phyloP scores from a whole-genome alignment of 2,113 vertebrate genomes.

The Himantopus leucocephalus region DNA sequence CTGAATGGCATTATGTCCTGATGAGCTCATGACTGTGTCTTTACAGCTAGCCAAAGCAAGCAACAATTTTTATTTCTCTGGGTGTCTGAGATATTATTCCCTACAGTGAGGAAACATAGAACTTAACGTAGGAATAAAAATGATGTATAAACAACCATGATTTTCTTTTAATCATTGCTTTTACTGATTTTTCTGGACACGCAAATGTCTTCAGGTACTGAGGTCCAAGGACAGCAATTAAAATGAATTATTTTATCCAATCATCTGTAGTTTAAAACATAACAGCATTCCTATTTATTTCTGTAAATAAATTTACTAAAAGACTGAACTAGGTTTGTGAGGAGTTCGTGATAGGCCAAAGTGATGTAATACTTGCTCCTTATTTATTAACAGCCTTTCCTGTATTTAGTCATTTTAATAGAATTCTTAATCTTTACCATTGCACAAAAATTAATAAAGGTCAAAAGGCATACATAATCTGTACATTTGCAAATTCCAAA shows the following conservation, averaged over 20 bases:
- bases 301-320: neutral
- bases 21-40: neutral
- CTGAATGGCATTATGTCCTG: constrained; percentile 35
- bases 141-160: neutral
- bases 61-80: neutral
- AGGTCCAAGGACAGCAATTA: neutral
- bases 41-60: constrained; percentile 31
- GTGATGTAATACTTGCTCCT: neutral
- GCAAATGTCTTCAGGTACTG: neutral
- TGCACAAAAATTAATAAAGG: neutral
- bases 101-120: neutral
- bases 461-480: neutral
- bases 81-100: neutral
- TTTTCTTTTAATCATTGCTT: neutral
- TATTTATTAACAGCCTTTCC: neutral
- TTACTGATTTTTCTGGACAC: neutral
- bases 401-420: neutral
- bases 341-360: neutral
- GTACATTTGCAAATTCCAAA: neutral
- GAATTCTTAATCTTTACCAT: neutral
- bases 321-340: neutral
- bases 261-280: neutral
- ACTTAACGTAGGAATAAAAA: neutral
- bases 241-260: neutral
- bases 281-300: neutral